A percentile compares a stretch with the other conserved stretches of the same genome.
Conservation (phyloP, 2,888 invertebrate genomes). For the Drosophila rubida region DNA sequence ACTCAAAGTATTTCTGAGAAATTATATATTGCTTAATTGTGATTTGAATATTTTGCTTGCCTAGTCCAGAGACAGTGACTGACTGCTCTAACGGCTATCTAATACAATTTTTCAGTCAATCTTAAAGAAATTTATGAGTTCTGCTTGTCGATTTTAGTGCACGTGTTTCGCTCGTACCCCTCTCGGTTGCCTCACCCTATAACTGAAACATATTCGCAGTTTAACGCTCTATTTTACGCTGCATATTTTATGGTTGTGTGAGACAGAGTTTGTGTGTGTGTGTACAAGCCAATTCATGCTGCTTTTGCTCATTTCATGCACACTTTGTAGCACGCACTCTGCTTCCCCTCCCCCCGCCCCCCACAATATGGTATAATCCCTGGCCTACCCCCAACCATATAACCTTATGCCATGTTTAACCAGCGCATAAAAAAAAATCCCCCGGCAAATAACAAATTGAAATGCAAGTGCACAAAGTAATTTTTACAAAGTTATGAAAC, state of each 20-base stretch:
- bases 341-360: not conserved
- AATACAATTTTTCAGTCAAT: not conserved
- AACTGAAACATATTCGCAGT: conserved; percentile 31
- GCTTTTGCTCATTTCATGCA: conserved; percentile 61
- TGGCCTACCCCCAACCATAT: not conserved
- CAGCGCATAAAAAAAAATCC: conserved; percentile 40
- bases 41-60: too few species aligned
- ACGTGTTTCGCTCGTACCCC: not conserved
- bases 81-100: not conserved
- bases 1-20: too few species aligned
- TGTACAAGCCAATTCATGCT: conserved; percentile 32
- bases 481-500: conserved; percentile 61
- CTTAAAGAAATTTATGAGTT: conserved; percentile 27
- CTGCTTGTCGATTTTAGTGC: conserved; percentile 26
- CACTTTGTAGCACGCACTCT: conserved; percentile 61
- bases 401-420: conserved; percentile 24
- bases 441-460: conserved; percentile 54
- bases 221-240: conserved; percentile 53
- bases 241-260: conserved; percentile 44
- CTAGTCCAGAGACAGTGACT: too few species aligned
- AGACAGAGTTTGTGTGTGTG: not conserved
- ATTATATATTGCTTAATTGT: too few species aligned
- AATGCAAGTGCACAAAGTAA: conserved; percentile 69
- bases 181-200: not conserved
- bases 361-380: not conserved